A percentile compares a stretch with the other conserved stretches of the same genome.
Evolutionary conservation across 2,888 invertebrate genomes (phyloP).

Genomic region (Lamellibrachia satsuma): DNA sequence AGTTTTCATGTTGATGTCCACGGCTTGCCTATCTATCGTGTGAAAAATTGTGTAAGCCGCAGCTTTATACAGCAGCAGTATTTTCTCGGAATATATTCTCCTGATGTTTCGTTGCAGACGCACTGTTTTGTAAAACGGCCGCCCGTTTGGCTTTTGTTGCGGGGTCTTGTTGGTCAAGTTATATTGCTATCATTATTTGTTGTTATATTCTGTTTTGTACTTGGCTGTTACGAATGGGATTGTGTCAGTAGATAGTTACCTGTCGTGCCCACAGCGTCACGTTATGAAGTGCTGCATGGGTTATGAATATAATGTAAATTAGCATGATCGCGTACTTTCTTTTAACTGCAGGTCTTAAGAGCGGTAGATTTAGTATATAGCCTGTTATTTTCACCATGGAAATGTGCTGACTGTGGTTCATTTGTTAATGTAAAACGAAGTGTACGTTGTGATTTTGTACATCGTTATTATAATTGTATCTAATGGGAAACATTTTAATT

Average conservation of each 20-base stretch:
- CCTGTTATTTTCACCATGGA: constrained; percentile 11
- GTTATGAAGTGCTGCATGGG: constrained; percentile 12
- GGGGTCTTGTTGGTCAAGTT: constrained; percentile 3
- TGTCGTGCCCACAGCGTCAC: not conserved
- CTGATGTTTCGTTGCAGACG: no score
- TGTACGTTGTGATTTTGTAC: constrained; percentile 11
- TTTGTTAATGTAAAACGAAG: constrained; percentile 8
- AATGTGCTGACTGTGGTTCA: not conserved
- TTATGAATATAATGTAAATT: not conserved
- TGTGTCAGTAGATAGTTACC: not conserved
- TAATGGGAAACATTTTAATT: not conserved
- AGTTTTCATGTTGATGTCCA: not conserved
- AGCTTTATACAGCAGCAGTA: constrained; percentile 13
- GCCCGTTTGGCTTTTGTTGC: not conserved
- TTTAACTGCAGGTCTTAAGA: not conserved
- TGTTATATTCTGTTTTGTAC: not conserved
- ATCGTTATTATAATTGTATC: not conserved
- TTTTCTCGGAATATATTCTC: not conserved
- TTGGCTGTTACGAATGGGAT: not conserved
- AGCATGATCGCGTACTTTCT: not conserved
- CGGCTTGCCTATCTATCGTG: not conserved
- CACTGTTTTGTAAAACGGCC: not conserved
- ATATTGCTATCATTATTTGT: constrained; percentile 13
- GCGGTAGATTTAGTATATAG: not conserved
- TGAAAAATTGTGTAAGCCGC: not conserved